Evolutionary conservation across 1,140 invertebrate genomes (phyloP).

Genomic region (Drosophila suzukii): DNA sequence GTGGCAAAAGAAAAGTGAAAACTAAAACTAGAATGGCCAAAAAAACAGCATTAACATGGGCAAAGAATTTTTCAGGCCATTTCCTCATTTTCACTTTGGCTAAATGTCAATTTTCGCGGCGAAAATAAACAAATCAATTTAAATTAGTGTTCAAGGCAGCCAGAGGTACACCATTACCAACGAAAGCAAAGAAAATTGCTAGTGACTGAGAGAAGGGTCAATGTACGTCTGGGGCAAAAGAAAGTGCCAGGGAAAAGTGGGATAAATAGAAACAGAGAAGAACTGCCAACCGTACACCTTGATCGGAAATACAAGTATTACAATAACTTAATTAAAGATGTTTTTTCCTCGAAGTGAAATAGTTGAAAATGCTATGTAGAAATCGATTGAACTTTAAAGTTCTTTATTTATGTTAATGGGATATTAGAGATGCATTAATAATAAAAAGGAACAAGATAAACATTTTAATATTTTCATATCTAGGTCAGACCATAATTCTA

Average conservation of each 20-base stretch:
- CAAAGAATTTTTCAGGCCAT: constrained; percentile 5
- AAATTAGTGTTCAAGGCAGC: constrained; percentile 54
- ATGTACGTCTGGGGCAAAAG: constrained; percentile 15
- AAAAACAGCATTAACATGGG: constrained; percentile 3
- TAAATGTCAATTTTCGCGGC: constrained; percentile 60
- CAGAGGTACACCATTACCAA: constrained; percentile 23
- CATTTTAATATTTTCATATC: too few relatives aligned
- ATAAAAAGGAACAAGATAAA: too few relatives aligned
- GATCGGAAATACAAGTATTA: not conserved
- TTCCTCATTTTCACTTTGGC: constrained; percentile 41
- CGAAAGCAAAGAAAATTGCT: constrained; percentile 19
- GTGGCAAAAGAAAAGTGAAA: constrained; percentile 30
- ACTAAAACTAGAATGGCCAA: constrained; percentile 1
- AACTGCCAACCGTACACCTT: not conserved
- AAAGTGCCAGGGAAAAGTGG: not conserved
- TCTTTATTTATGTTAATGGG: too few relatives aligned
- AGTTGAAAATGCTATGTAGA: too few relatives aligned
- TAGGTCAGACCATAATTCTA: too few relatives aligned
- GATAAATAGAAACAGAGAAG: not conserved
- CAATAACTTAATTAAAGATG: too few relatives aligned
- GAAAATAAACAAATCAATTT: constrained; percentile 39
- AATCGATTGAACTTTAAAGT: too few relatives aligned
- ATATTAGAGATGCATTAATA: too few relatives aligned
- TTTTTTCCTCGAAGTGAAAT: too few relatives aligned
- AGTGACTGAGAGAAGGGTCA: constrained; percentile 24